phyloP scores from a whole-genome alignment of 2,888 invertebrate genomes.

The Dioctria rufipes region DNA sequence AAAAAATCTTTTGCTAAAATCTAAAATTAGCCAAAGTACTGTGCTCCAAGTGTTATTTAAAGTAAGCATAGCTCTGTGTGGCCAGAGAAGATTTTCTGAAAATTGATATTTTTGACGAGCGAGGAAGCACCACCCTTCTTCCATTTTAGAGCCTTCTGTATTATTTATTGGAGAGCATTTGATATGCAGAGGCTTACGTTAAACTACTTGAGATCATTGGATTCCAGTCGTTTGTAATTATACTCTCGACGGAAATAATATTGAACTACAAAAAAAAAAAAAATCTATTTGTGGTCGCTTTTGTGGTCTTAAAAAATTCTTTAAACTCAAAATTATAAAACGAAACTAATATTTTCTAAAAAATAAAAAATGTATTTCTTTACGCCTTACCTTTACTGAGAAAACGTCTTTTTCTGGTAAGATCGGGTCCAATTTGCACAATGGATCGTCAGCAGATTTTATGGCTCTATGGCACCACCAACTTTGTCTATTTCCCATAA shows the following conservation, averaged over 20 bases:
- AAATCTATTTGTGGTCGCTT: too few species aligned
- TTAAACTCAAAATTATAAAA: too few species aligned
- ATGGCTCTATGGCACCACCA: constrained; percentile 69
- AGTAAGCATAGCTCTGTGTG: not conserved
- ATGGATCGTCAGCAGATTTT: constrained; percentile 55
- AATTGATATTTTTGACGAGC: constrained; percentile 30
- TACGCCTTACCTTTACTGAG: constrained; percentile 13
- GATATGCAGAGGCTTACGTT: not conserved
- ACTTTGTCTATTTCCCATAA: constrained; percentile 70
- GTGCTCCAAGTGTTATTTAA: not conserved
- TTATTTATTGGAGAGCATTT: not conserved
- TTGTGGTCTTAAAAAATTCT: too few species aligned
- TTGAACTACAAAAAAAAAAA: too few species aligned
- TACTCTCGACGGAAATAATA: too few species aligned
- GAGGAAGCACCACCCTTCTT: not conserved
- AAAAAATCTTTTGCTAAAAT: constrained; percentile 26
- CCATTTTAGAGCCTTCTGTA: not conserved
- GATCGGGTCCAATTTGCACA: not conserved
- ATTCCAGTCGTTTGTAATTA: too few species aligned
- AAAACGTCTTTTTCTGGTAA: not conserved
- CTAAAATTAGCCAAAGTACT: constrained; percentile 30
- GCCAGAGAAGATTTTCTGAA: constrained; percentile 1
- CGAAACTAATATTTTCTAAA: not conserved
- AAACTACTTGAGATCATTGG: not conserved
- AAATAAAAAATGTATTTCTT: not conserved